Evolutionary conservation across 2,888 invertebrate species (phyloP), one percentile per base, ranked within the genome.

Genomic region (Melanostoma scalare): DNA sequence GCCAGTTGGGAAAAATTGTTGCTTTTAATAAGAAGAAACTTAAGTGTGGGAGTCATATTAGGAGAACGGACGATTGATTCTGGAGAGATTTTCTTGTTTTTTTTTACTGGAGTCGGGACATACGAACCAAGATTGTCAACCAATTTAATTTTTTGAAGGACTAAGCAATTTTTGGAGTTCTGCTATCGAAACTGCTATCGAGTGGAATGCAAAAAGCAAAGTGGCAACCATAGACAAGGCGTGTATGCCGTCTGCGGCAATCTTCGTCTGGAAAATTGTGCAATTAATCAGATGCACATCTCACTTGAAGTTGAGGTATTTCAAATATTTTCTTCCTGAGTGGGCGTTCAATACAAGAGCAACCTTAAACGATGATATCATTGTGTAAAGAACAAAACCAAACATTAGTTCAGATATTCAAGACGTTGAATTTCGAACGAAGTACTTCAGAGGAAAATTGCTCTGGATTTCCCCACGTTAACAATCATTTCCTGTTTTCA

Each of bases 241-340:
- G 40, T 40, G 6, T 36, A 52, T 73, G 50, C 44, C 33, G 71
- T 71, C 65, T 76, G 20, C 20, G 67, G 48, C 69, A 55, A 63
- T 63, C 58, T 53, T 67, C 33, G 52, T 53, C 74, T 68, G 79
- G 74, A 75, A 48, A 77, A 60, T 74, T 84, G 79, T 71, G 74
- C 61, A 79, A 84, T 84, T 84, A 84, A 84, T 84, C 84, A 79
- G 79, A 74, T 79, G 74, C 71, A 71, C 65, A 61, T 79, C 67
- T 71, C 74, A 79, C 84, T 84, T 79, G 79, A 84, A 79, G 71
- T 60, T 42, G 61, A 71, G 60, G 67, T 71, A 84, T 84, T 74
- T 71, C 50, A 55, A 71, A 71, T 55, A 75, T 71, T 71, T 67
- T 75, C 74, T 65, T 71, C 71, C 79, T 68, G 69, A 79, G 84